Conservation (phyloP, 2,113 vertebrate species). For the Mesitornis unicolor region DNA sequence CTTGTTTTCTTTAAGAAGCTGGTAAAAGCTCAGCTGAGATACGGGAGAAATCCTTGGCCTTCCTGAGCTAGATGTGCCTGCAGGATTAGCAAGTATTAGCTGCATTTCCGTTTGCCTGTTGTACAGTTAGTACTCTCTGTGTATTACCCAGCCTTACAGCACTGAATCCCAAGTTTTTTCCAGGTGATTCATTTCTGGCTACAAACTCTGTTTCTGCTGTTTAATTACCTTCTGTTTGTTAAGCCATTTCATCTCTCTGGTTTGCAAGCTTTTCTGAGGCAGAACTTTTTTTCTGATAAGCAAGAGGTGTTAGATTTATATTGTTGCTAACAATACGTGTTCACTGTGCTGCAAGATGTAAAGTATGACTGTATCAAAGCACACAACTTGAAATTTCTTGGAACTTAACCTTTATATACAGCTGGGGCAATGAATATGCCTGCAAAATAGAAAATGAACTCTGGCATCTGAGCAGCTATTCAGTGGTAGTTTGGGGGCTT, state of each 20-base stretch:
- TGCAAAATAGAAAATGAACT: not conserved
- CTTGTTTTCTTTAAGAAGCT: not conserved
- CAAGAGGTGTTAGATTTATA: not conserved
- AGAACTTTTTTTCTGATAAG: not conserved
- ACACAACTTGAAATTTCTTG: not conserved
- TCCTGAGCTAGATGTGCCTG: not conserved
- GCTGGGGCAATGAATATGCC: not conserved
- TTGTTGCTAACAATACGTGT: not conserved
- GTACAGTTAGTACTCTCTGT: not conserved
- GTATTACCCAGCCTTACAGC: not conserved
- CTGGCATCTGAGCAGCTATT: not conserved
- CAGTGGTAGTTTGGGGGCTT: not conserved
- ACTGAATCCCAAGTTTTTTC: not conserved
- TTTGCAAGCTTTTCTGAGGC: not conserved
- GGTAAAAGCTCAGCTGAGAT: not conserved
- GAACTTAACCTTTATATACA: not conserved
- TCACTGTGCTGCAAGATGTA: not conserved
- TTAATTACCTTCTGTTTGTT: not conserved
- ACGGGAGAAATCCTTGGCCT: not conserved
- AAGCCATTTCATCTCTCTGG: not conserved
- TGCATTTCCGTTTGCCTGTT: not conserved
- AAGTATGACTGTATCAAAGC: not conserved
- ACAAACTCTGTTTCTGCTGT: not conserved
- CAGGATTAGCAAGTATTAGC: not conserved
- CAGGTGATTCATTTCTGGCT: not conserved